Base-by-base conservation (phyloP, 2,888 invertebrate genomes). In the Lydus trimaculatus region DNA sequence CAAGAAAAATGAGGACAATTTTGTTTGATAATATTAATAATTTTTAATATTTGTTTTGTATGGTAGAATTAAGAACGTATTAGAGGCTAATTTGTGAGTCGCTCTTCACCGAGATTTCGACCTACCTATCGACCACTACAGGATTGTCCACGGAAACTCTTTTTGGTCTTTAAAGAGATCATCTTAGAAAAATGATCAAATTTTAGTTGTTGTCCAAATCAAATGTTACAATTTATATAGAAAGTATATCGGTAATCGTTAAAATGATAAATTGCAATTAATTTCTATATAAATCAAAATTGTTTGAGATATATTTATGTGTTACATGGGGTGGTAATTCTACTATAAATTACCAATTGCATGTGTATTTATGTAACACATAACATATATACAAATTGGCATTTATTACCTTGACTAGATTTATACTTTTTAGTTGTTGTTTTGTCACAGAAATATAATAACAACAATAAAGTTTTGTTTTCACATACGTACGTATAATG, bases 231-330 rank as follows among this genome's bases (percentile, higher is more conserved):
- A n/a, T n/a, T n/a, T n/a, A n/a, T 43, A n/a, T 48, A 20, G 8
- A 48, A 48, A 48, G 48, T 48, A 48, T 4, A 2, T 28, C 28
- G 48, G 20, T 4, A 52, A 52, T 23, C 52, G 52, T 25, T 52
- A 52, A 52, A 52, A 52, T 52, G 23, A 52, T 52, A 52, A 52
- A 52, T 52, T 52, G 13, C 52, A 25, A 52, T 52, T 52, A 52
- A 52, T 52, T 52, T 5, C 13, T 6, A 52, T 11, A 52, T 52
- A 52, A 52, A 52, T 52, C 52, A 52, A 52, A 52, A 52, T 52
- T 13, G 23, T 23, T 52, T 20, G 0, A 52, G 52, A 23, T 52
- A 52, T 52, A 52, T 52, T 52, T 52, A 52, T 52, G 52, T 9
- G 23, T 52, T 52, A 52, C 52, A 52, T 11, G 13, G 3, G 52